phyloP scores from a whole-genome alignment of 2,797 vertebrate genomes.

The Oophaga sylvatica region DNA sequence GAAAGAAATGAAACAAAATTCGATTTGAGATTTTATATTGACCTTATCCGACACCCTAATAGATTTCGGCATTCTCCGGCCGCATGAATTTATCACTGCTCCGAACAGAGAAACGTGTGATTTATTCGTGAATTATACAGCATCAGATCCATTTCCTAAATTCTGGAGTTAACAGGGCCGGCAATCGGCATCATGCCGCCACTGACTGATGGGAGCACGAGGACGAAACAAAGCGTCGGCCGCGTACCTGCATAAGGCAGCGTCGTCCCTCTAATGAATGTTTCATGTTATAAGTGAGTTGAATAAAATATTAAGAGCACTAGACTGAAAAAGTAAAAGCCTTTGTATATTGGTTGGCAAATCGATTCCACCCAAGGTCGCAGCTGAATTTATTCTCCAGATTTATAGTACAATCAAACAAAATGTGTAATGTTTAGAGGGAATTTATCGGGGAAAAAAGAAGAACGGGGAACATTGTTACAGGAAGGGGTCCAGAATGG shows the following conservation, averaged over 20 bases:
- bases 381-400: not conserved
- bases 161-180: not conserved
- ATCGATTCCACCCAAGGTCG: not conserved
- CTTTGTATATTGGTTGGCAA: not conserved
- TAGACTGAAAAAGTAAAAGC: constrained; percentile 38
- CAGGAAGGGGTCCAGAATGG: too few species aligned
- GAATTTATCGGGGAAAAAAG: too few species aligned
- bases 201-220: constrained; percentile 15
- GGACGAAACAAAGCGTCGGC: not conserved
- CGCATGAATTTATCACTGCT: constrained; percentile 12
- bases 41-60: constrained; percentile 13
- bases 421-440: not conserved
- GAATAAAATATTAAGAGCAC: constrained; percentile 48
- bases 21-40: not conserved
- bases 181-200: not conserved
- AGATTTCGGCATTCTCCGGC: not conserved
- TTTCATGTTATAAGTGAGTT: constrained; percentile 44
- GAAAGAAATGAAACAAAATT: constrained; percentile 8
- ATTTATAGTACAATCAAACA: too few species aligned
- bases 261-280: constrained; percentile 40
- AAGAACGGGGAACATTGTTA: too few species aligned
- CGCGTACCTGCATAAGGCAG: constrained; percentile 9
- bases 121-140: constrained; percentile 50
- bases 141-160: constrained; percentile 47
- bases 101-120: constrained; percentile 10